Percentiles rank a stretch among this genome's conserved stretches.
Conservation (phyloP, 2,113 vertebrate species). For the Ornithorhynchus anatinus region DNA sequence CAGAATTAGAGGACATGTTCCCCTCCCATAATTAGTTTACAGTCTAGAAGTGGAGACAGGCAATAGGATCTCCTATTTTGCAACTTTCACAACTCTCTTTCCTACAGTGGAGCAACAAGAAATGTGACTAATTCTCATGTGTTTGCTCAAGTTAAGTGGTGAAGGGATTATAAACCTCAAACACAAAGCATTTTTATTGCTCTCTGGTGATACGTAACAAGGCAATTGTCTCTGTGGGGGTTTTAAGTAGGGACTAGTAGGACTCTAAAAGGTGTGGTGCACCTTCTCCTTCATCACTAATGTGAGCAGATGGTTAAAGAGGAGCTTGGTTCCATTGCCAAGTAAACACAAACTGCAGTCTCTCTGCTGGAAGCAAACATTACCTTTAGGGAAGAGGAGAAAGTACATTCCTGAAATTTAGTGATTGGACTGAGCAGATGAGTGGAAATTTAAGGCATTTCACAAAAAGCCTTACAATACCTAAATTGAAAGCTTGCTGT, state of each 20-base stretch:
- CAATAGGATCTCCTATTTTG: too few species aligned
- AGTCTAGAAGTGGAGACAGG: too few species aligned
- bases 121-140: neutral
- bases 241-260: neutral
- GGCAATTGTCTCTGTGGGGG: slow-evolving; percentile 33
- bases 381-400: neutral
- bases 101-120: neutral
- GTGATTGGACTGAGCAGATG: neutral
- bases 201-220: slow-evolving; percentile 13
- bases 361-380: neutral
- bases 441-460: too few species aligned
- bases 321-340: neutral
- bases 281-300: neutral
- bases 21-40: too few species aligned
- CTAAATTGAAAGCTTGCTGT: too few species aligned
- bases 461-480: too few species aligned
- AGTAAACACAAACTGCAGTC: neutral
- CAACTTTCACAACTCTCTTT: too few species aligned
- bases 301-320: slow-evolving; percentile 28
- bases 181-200: slow-evolving; percentile 16
- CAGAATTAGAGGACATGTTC: too few species aligned
- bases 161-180: neutral
- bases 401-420: neutral
- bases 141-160: neutral
- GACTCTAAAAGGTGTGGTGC: neutral